These are phyloP conservation scores for Pseudochirops corinnae DNA, from an alignment of 2,797 vertebrate genomes.

Conservation along the genomic window DNA sequence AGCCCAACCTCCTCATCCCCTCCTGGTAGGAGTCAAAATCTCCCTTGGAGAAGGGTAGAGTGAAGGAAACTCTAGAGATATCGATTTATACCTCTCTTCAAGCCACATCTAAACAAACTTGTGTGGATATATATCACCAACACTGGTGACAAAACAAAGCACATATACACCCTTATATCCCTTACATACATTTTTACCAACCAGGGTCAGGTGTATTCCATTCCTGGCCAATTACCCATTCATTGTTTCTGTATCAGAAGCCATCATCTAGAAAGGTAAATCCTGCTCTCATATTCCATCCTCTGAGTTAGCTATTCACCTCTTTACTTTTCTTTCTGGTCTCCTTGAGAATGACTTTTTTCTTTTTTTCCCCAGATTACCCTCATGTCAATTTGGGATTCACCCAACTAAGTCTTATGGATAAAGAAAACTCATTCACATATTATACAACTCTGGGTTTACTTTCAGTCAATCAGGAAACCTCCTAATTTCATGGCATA, in stretches of 20 bases:
- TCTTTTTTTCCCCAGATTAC: not conserved
- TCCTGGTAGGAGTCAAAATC: not conserved
- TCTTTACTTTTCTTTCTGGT: not conserved
- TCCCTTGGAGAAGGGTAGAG: not conserved
- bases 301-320: not conserved
- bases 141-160: not conserved
- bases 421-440: not conserved
- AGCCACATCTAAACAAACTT: not conserved
- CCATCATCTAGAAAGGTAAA: not conserved
- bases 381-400: not conserved
- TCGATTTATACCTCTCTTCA: not conserved
- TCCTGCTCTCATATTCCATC: not conserved
- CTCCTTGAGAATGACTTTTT: not conserved
- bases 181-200: not conserved
- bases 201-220: not conserved
- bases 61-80: not conserved
- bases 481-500: not conserved
- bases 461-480: not conserved
- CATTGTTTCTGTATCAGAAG: not conserved
- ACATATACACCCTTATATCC: not conserved
- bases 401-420: not conserved
- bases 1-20: not conserved
- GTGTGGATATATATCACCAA: not conserved
- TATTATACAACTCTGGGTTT: not conserved
- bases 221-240: not conserved